Evolutionary conservation across 2,888 invertebrate genomes (phyloP), one percentile per base, ranked within the genome.

Genomic region (Phania funesta): DNA sequence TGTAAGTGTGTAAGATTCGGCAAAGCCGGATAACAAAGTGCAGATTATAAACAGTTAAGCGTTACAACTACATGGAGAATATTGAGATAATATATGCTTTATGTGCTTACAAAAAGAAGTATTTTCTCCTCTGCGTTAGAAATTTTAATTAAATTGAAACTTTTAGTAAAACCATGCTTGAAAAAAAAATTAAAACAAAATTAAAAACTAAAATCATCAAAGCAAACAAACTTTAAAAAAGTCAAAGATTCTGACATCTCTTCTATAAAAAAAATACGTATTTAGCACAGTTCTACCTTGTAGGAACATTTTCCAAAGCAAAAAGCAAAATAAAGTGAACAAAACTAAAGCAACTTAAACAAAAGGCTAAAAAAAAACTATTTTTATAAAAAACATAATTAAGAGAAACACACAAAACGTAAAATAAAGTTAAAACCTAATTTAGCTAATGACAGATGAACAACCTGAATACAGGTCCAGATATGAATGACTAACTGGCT

Each of bases 391-490:
- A n/a, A 35, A 64, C 48, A 9, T 26, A 22, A 18, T 20, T 3
- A 7, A 50, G 18, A 65, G 35, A 77, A 32, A 46, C 4, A 60
- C 16, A 50, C 32, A 71, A 41, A 54, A 48, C 62, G 13, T n/a
- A 35, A 18, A 64, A 26, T 13, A 81, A 78, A 74, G 73, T 78
- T 74, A 74, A 78, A 78, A 82, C 78, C 81, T 82, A 78, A 82
- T 82, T 82, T 78, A 74, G 81, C 77, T 82, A 82, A 82, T 82
- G 81, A 78, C 81, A 82, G 81, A 64, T 77, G 68, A 70, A 78
- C 62, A 78, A 74, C 35, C 46, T 67, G 71, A 76, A 76, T 71
- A 65, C 22, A 18, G 29, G 48, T 65, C 16, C 29, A 52, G n/a
- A 52, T 50, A 62, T n/a, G 32, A 64, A 71, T 9, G 18, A 62